phyloP scores from a whole-genome alignment of 2,797 vertebrate genomes.

The Helostoma temminkii region DNA sequence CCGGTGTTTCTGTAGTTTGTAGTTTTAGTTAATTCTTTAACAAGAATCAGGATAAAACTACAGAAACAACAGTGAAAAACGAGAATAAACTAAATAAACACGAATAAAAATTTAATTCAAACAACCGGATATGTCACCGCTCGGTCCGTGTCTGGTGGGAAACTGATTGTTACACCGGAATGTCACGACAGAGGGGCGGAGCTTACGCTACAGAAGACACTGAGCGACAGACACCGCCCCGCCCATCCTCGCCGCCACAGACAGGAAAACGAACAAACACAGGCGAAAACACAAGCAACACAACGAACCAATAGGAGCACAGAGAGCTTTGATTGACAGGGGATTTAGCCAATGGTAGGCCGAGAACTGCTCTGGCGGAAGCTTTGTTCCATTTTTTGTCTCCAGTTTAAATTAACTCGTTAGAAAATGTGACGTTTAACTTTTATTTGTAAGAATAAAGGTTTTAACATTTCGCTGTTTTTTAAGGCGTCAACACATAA shows the following conservation, averaged over 20 bases:
- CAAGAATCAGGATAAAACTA: background rate
- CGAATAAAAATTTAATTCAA: background rate
- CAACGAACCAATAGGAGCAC: slow-evolving; percentile 38
- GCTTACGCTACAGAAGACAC: rapidly evolving
- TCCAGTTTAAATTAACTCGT: too few species aligned
- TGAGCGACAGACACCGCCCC: background rate
- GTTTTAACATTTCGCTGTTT: too few species aligned
- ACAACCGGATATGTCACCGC: background rate
- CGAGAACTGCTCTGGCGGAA: too few species aligned
- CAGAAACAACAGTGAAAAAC: background rate
- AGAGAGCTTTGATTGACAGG: background rate
- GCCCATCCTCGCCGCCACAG: background rate
- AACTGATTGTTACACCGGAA: rapidly evolving
- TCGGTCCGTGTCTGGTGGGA: too few species aligned
- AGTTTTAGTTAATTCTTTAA: too few species aligned
- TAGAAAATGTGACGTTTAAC: too few species aligned
- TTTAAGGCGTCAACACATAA: too few species aligned
- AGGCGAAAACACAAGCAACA: background rate
- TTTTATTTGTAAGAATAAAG: too few species aligned
- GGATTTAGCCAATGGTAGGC: background rate
- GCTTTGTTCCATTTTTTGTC: too few species aligned
- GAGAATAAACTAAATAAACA: background rate
- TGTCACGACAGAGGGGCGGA: background rate
- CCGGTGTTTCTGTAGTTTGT: background rate
- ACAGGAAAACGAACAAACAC: rapidly evolving